Evolutionary conservation across 2,113 vertebrate species (phyloP).

Genomic region (Mastomys coucha): DNA sequence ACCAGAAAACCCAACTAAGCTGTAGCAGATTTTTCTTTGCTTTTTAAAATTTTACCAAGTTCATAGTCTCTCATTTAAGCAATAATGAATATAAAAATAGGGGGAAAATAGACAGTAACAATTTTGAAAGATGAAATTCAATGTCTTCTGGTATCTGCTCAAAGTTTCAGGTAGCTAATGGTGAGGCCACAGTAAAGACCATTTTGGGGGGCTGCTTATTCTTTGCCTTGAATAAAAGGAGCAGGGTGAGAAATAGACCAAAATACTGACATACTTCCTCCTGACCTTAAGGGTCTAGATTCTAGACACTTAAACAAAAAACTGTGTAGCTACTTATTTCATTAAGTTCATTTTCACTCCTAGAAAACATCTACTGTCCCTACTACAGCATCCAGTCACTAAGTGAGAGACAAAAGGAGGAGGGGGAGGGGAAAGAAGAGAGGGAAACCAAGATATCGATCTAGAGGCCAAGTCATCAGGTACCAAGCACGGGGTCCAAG

Average conservation of each 20-base stretch:
- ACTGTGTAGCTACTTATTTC: neutral
- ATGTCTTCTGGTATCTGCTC: neutral
- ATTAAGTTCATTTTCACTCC: constrained; percentile 26
- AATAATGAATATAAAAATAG: constrained; percentile 31
- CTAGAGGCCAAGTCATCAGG: neutral
- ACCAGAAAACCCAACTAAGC: constrained; percentile 60
- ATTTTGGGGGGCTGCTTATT: constrained; percentile 1
- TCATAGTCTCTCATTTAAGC: constrained; percentile 54
- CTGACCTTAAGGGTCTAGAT: neutral
- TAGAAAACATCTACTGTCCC: neutral
- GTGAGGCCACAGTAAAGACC: neutral
- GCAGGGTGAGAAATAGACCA: neutral
- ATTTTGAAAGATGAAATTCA: constrained; percentile 51
- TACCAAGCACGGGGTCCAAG: constrained; percentile 8
- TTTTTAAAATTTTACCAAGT: neutral
- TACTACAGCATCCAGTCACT: constrained; percentile 4
- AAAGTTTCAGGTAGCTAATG: constrained; percentile 19
- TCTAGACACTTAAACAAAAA: neutral
- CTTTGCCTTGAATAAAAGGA: constrained; percentile 27
- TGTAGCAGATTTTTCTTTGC: neutral
- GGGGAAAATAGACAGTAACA: neutral
- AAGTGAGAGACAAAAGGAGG: neutral
- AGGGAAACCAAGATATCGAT: constrained; percentile 53
- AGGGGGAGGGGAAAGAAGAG: neutral
- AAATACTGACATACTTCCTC: neutral